These are phyloP conservation scores for Crotalus horridus DNA, from an alignment of 2,113 vertebrate genomes.

Conservation along the genomic window DNA sequence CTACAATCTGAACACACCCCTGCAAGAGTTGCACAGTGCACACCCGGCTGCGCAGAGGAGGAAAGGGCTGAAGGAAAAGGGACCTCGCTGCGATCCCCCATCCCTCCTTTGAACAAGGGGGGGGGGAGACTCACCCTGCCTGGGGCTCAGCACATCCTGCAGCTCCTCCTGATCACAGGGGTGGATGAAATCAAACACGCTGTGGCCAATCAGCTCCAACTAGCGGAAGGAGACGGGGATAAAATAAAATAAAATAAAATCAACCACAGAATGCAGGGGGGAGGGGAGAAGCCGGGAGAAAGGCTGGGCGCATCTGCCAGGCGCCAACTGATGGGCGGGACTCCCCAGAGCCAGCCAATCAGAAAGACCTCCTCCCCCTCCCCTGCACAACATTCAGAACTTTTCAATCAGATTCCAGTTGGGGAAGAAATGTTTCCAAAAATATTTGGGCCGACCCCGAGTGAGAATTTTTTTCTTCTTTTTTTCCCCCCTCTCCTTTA, in stretches of 20 bases:
- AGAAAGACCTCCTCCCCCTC: not conserved
- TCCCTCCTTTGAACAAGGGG: not conserved
- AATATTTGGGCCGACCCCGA: not conserved
- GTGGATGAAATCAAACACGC: constrained; percentile 83
- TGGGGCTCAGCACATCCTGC: constrained; percentile 75
- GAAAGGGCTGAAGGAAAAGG: not conserved
- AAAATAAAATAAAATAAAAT: not conserved
- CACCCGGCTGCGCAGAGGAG: not conserved
- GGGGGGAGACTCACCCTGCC: constrained; percentile 66
- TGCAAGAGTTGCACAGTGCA: not conserved
- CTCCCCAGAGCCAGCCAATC: not conserved
- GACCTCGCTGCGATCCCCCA: not conserved
- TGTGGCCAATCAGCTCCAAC: constrained; percentile 87
- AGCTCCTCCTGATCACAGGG: constrained; percentile 88
- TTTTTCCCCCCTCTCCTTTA: not conserved
- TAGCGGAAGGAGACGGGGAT: constrained; percentile 35
- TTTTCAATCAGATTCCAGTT: not conserved
- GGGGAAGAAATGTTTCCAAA: not conserved
- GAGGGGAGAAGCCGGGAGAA: not conserved
- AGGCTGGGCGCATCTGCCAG: not conserved
- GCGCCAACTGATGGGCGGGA: not conserved
- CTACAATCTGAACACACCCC: not conserved
- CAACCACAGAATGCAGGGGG: not conserved
- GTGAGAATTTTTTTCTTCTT: not conserved
- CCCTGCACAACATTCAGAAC: not conserved